These are phyloP conservation scores for Yasuhikotakia modesta DNA, from an alignment of 2,797 vertebrate genomes.

Conservation along the genomic window DNA sequence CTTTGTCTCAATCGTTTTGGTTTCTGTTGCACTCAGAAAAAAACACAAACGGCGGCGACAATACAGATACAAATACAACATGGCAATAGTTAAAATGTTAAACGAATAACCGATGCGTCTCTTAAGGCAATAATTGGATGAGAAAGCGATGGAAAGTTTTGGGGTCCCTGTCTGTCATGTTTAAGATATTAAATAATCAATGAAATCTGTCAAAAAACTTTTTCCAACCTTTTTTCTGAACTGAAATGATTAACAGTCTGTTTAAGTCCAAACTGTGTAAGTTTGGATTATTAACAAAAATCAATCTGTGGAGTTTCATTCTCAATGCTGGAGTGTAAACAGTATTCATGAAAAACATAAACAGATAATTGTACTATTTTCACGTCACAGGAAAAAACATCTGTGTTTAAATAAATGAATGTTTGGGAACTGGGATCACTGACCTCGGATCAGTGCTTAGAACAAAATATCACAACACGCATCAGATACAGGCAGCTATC, in stretches of 20 bases:
- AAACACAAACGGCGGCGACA: constrained; percentile 51
- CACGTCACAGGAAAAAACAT: constrained; percentile 2
- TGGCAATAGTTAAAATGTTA: constrained; percentile 19
- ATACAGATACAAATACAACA: constrained; percentile 30
- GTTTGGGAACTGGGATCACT: neutral
- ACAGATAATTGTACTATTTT: constrained; percentile 1
- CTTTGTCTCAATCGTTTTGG: constrained; percentile 51
- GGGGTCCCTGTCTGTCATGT: neutral
- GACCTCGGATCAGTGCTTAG: neutral
- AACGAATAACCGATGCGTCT: constrained; percentile 24
- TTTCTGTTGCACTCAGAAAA: constrained; percentile 45
- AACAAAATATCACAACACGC: constrained; percentile 4
- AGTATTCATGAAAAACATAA: neutral
- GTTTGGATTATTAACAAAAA: neutral
- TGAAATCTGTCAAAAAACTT: neutral
- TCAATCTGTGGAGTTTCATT: neutral
- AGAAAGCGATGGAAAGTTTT: neutral
- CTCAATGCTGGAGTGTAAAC: constrained; percentile 12
- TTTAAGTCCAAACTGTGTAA: constrained; percentile 19
- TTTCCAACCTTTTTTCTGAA: neutral
- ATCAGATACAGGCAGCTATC: constrained; percentile 4
- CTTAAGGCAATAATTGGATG: constrained; percentile 43
- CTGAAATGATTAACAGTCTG: constrained; percentile 46
- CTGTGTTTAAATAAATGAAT: constrained; percentile 15
- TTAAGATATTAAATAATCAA: neutral